Percentiles rank a stretch among this genome's conserved stretches.
Conservation (phyloP, 2,888 invertebrate genomes). For the Drosophila prolongata region DNA sequence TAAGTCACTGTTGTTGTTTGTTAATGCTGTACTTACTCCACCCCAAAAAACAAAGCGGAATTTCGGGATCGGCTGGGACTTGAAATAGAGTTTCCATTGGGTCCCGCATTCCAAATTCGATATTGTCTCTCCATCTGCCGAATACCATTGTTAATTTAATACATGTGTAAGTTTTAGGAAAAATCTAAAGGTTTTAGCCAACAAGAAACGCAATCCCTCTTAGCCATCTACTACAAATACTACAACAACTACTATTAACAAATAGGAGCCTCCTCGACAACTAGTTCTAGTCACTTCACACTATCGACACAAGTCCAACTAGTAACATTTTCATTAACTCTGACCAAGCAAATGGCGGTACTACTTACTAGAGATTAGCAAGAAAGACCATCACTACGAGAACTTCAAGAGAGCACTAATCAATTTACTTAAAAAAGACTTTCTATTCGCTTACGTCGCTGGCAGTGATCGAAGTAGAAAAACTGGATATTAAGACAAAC, state of each 20-base stretch:
- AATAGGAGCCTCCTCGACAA: conserved; percentile 31
- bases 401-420: conserved; percentile 31
- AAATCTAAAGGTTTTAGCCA: conserved; percentile 46
- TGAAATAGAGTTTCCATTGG: conserved; percentile 25
- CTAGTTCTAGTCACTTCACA: conserved; percentile 58
- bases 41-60: conserved; percentile 13
- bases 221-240: conserved; percentile 35
- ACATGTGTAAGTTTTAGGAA: conserved; percentile 72
- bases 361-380: conserved; percentile 50
- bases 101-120: conserved; percentile 5
- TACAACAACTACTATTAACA: conserved; percentile 19
- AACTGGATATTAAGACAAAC: conserved; percentile 44
- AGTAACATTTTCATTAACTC: conserved; percentile 59
- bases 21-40: conserved; percentile 73
- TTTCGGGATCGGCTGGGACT: conserved; percentile 20
- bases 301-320: conserved; percentile 41
- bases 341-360: conserved; percentile 74
- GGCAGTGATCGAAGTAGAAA: conserved; percentile 44
- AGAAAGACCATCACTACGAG: conserved; percentile 70
- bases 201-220: conserved; percentile 23
- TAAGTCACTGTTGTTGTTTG: conserved; percentile 74
- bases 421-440: conserved; percentile 71
- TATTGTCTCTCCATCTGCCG: conserved; percentile 61
- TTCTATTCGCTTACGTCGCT: conserved; percentile 68
- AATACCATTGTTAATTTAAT: conserved; percentile 75